phyloP scores from a whole-genome alignment of 2,113 vertebrate species.

The Hemibagrus wyckioides region DNA sequence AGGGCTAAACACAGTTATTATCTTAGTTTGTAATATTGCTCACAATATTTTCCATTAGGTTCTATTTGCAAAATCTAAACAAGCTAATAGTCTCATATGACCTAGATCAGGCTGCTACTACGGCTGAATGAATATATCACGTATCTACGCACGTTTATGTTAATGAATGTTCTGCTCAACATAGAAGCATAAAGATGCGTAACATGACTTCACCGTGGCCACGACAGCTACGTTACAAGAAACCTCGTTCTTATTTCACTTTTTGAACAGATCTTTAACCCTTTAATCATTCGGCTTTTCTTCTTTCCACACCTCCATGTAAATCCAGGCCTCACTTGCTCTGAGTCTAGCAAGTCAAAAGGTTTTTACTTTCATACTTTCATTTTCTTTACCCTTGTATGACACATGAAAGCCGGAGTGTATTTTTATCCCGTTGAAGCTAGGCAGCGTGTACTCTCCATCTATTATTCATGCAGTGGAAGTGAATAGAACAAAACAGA shows the following conservation, averaged over 20 bases:
- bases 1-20: background rate
- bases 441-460: slow-evolving; percentile 37
- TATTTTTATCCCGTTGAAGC: slow-evolving; percentile 51
- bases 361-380: slow-evolving; percentile 38
- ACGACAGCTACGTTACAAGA: background rate
- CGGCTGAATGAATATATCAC: background rate
- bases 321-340: background rate
- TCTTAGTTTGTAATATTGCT: background rate
- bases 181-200: too few species aligned
- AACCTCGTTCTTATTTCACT: background rate
- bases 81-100: background rate
- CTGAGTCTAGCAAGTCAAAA: slow-evolving; percentile 31
- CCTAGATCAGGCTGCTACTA: background rate
- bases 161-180: too few species aligned
- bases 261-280: background rate
- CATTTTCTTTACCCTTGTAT: slow-evolving; percentile 41
- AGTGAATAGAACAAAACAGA: slow-evolving; percentile 36
- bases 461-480: slow-evolving; percentile 55
- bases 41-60: background rate
- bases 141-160: too few species aligned
- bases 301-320: background rate
- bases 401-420: slow-evolving; percentile 41
- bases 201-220: background rate
- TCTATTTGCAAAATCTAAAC: background rate
- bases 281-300: background rate